Conservation (phyloP, 2,888 invertebrate species). For the Mesoligia furuncula region DNA sequence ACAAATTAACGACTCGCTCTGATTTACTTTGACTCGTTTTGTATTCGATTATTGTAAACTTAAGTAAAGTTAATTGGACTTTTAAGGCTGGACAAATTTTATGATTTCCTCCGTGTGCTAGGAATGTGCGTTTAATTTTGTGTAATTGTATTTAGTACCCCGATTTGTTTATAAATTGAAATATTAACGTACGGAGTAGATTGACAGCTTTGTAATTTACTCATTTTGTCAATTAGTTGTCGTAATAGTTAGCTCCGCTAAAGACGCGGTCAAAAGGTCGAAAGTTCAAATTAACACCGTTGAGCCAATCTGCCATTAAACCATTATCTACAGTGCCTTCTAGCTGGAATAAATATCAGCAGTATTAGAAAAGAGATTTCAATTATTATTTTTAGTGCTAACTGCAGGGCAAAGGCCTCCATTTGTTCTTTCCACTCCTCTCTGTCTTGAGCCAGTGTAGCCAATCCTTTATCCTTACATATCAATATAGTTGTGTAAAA, state of each 20-base stretch:
- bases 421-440: not conserved
- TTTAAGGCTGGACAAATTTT: slow-evolving; percentile 54
- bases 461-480: not conserved
- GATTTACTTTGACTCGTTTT: slow-evolving; percentile 39
- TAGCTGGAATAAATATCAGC: not conserved
- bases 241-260: not conserved
- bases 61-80: slow-evolving; percentile 34
- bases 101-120: slow-evolving; percentile 54
- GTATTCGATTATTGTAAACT: slow-evolving; percentile 47
- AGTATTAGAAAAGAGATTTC: too few species aligned
- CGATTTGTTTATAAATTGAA: slow-evolving; percentile 43
- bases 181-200: slow-evolving; percentile 21
- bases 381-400: not conserved
- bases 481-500: not conserved
- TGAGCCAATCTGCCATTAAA: slow-evolving; percentile 18
- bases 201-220: slow-evolving; percentile 32
- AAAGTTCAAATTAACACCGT: slow-evolving; percentile 11
- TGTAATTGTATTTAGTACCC: slow-evolving; percentile 53
- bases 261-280: slow-evolving; percentile 9
- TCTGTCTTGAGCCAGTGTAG: not conserved
- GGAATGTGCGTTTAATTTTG: slow-evolving; percentile 55
- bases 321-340: not conserved
- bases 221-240: slow-evolving; percentile 25
- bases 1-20: slow-evolving; percentile 16
- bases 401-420: not conserved